phyloP scores from a whole-genome alignment of 2,113 vertebrate genomes.

The Oryzias curvinotus region DNA sequence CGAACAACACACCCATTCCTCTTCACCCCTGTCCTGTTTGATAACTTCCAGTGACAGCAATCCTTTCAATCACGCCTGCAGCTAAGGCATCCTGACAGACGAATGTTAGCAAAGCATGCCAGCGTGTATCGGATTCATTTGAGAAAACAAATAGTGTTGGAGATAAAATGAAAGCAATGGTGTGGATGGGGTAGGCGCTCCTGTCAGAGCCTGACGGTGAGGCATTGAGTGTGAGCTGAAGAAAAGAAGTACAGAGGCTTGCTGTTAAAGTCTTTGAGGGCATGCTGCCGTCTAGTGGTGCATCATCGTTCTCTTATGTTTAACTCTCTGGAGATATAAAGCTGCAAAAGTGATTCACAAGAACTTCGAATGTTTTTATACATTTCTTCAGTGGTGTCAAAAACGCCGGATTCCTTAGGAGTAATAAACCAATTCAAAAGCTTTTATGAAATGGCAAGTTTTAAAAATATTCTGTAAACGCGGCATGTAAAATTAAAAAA shows the following conservation, averaged over 20 bases:
- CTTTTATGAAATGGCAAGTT: no score
- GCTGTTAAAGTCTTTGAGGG: slow-evolving; percentile 12
- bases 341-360: not conserved
- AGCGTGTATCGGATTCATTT: slow-evolving; percentile 19
- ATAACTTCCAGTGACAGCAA: slow-evolving; percentile 26
- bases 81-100: slow-evolving; percentile 27
- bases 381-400: no score
- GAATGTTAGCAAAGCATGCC: slow-evolving; percentile 21
- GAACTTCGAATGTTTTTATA: not conserved
- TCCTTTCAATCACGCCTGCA: slow-evolving; percentile 21
- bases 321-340: not conserved
- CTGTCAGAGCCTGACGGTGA: slow-evolving; percentile 11
- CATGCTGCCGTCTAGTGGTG: slow-evolving; percentile 58
- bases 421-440: no score
- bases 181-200: slow-evolving; percentile 1
- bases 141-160: slow-evolving; percentile 26
- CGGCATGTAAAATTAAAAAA: no score
- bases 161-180: slow-evolving; percentile 18
- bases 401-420: no score
- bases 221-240: slow-evolving; percentile 29
- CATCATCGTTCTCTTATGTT: not conserved
- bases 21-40: slow-evolving; percentile 12
- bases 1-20: slow-evolving; percentile 6
- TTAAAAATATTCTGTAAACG: no score
- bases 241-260: not conserved